Conservation (phyloP, 2,888 invertebrate species). For the Dermolepida albohirtum region DNA sequence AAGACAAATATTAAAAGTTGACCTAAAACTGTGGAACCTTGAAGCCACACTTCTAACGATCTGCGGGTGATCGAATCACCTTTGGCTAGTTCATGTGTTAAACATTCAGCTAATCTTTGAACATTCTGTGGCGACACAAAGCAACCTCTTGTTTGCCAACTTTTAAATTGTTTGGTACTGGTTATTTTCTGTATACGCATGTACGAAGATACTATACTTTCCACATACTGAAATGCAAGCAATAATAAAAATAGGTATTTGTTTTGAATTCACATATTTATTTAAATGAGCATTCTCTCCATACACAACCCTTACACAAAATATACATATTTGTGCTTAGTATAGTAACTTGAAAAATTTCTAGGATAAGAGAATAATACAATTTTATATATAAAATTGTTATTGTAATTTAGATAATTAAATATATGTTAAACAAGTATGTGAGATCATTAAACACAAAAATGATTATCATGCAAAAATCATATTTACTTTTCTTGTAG, state of each 20-base stretch:
- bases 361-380: too few species aligned
- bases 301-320: too few species aligned
- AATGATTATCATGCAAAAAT: too few species aligned
- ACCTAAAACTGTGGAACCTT: conserved; percentile 65
- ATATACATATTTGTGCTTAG: not conserved
- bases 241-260: not conserved
- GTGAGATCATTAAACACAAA: too few species aligned
- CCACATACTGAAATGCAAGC: conserved; percentile 71
- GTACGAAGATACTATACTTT: conserved; percentile 81
- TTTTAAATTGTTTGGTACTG: conserved; percentile 68
- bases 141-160: conserved; percentile 73
- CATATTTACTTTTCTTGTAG: too few species aligned
- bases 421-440: too few species aligned
- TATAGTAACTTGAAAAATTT: too few species aligned
- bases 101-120: conserved; percentile 70
- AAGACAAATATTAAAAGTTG: conserved; percentile 68
- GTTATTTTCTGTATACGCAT: conserved; percentile 75
- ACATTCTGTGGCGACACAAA: conserved; percentile 70
- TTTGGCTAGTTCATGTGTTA: conserved; percentile 67
- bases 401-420: too few species aligned
- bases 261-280: not conserved
- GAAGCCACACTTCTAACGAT: conserved; percentile 67
- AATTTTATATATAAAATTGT: too few species aligned
- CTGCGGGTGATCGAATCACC: conserved; percentile 62
- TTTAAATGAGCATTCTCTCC: not conserved